These are phyloP conservation scores for Drosophila lowei DNA, from an alignment of 1,140 invertebrate genomes.

Conservation along the genomic window DNA sequence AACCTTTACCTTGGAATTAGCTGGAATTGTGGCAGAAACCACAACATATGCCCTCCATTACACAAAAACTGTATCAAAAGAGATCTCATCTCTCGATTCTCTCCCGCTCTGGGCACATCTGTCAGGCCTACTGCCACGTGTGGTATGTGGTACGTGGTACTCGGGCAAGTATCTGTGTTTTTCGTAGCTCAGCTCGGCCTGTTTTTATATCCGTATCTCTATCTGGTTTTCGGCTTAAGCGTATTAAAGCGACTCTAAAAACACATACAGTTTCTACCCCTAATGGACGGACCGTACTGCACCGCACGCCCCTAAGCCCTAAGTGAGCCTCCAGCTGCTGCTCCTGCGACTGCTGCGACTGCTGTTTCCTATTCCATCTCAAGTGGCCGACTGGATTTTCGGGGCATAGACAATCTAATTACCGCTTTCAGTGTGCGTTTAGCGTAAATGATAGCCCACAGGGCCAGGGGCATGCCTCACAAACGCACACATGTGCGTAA, in stretches of 20 bases:
- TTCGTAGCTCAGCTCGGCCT: neutral
- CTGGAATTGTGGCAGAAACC: constrained; percentile 25
- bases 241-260: constrained; percentile 56
- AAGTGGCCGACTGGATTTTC: constrained; percentile 54
- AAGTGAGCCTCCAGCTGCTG: constrained; percentile 37
- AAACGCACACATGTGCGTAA: constrained; percentile 38
- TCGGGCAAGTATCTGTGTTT: constrained; percentile 11
- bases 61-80: too few species aligned
- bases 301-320: constrained; percentile 29
- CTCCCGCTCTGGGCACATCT: constrained; percentile 32
- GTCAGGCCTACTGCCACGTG: constrained; percentile 33
- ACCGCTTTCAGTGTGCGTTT: constrained; percentile 67
- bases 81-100: constrained; percentile 27
- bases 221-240: constrained; percentile 57
- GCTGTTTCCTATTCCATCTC: constrained; percentile 12
- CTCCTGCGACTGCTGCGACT: constrained; percentile 18
- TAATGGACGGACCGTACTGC: constrained; percentile 27
- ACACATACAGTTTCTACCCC: constrained; percentile 44
- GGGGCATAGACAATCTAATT: constrained; percentile 72
- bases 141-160: constrained; percentile 1
- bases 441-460: constrained; percentile 67
- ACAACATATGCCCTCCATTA: constrained; percentile 26
- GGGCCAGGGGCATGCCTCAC: constrained; percentile 19
- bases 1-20: constrained; percentile 52
- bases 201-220: constrained; percentile 30